These are phyloP conservation scores for Sturnira hondurensis DNA, from an alignment of 2,113 vertebrate species.

Conservation along the genomic window DNA sequence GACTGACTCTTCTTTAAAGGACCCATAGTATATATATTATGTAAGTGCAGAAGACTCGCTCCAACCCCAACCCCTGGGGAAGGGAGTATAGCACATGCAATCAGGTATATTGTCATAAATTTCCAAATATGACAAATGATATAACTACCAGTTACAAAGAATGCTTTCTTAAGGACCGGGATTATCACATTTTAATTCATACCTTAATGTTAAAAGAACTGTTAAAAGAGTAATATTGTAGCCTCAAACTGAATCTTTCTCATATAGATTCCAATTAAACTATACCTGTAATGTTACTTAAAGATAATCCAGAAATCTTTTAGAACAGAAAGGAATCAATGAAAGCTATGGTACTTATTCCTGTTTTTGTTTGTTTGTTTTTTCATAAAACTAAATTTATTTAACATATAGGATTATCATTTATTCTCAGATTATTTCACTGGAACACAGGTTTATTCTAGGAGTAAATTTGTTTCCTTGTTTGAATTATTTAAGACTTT, in stretches of 20 bases:
- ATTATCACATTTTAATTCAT: neutral
- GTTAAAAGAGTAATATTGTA: neutral
- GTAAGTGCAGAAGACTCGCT: neutral
- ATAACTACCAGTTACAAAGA: neutral
- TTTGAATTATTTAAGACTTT: neutral
- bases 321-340: neutral
- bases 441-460: neutral
- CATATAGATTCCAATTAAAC: neutral
- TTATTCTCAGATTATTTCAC: neutral
- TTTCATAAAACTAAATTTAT: neutral
- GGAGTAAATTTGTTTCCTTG: constrained; percentile 4
- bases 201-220: constrained; percentile 25
- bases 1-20: constrained; percentile 31
- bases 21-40: neutral
- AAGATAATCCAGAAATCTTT: neutral
- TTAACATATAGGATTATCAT: neutral
- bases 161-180: neutral
- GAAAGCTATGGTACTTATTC: neutral
- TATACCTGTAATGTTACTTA: neutral
- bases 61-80: neutral
- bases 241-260: neutral
- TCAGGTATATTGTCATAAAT: neutral
- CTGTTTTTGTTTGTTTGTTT: neutral
- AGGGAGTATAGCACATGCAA: neutral
- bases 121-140: neutral